Conservation (phyloP, 2,113 vertebrate species). For the Aspiorhynchus laticeps region DNA sequence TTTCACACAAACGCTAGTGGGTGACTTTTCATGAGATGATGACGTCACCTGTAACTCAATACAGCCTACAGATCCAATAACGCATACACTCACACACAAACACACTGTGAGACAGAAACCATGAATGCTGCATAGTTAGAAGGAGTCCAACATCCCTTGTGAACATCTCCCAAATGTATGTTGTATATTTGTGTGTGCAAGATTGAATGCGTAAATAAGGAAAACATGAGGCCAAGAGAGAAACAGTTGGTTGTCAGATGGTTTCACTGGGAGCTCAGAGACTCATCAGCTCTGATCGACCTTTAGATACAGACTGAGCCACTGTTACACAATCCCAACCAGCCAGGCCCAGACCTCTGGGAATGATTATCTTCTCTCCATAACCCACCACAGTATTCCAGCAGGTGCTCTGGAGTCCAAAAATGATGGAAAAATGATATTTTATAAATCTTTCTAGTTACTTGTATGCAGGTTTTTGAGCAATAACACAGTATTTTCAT, state of each 20-base stretch:
- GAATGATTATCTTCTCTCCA: neutral
- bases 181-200: neutral
- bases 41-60: conserved; percentile 43
- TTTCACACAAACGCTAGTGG: conserved; percentile 1
- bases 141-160: neutral
- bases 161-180: neutral
- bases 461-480: neutral
- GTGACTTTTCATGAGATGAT: conserved; percentile 20
- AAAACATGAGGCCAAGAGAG: neutral
- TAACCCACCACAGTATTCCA: neutral
- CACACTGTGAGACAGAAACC: neutral
- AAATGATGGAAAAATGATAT: neutral
- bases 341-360: neutral
- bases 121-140: conserved; percentile 38
- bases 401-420: conserved; percentile 1
- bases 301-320: conserved; percentile 12
- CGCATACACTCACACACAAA: neutral
- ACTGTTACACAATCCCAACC: conserved; percentile 26
- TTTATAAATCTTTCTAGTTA: neutral
- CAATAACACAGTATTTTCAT: conserved; percentile 18
- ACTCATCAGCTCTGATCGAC: conserved; percentile 19
- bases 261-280: conserved; percentile 1
- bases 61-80: conserved; percentile 1
- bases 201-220: neutral
- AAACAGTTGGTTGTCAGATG: neutral